Base-by-base conservation (phyloP, 1,140 invertebrate species). In the Marisa cornuarietis region DNA sequence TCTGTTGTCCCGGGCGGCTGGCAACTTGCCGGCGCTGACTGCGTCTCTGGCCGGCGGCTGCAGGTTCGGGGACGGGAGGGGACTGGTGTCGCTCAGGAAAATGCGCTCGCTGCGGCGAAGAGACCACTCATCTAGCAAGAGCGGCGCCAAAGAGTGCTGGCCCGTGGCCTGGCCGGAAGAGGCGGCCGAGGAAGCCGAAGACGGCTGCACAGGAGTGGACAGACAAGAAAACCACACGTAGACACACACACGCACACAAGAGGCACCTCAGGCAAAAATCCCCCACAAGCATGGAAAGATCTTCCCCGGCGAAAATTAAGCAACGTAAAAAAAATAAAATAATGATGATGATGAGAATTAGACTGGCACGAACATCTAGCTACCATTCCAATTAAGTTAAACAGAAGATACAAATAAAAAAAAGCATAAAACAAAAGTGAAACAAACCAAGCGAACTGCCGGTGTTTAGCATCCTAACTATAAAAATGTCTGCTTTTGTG, bases 21-120 rank as follows among this genome's bases (percentile, higher is more conserved):
- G 66, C 49, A 24, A n/a, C 65, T 68, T 16, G 63, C 79, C 52
- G 68, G 79, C 61, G 71, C 49, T 58, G 71, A 71, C 54, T 58
- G 16, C 54, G 61, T 74, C 76, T 54, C 22, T 77, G 76, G 62
- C 42, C 7, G 42, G 24, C 20, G 54, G 72, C n/a, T 74, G 71
- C 31, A 77, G 79, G 77, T 84, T 87, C 24, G 87, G 89, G 49
- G 88, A 87, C 69, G 86, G 85, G 79, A 86, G 85, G 24, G 90
- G 88, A 76, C 89, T 88, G 68, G 90, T 84, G 75, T 92, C 91
- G 86, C 88, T 90, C 11, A 92, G 82, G 79, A 92, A 92, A 58
- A 92, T 91, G 42, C 91, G 81, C 75, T 92, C 91, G 86, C 91
- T 92, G 61, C 91, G 82, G 31, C 91, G 83, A 11, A 87, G 79